phyloP scores from a whole-genome alignment of 2,888 invertebrate genomes.

The Malacosoma neustria region DNA sequence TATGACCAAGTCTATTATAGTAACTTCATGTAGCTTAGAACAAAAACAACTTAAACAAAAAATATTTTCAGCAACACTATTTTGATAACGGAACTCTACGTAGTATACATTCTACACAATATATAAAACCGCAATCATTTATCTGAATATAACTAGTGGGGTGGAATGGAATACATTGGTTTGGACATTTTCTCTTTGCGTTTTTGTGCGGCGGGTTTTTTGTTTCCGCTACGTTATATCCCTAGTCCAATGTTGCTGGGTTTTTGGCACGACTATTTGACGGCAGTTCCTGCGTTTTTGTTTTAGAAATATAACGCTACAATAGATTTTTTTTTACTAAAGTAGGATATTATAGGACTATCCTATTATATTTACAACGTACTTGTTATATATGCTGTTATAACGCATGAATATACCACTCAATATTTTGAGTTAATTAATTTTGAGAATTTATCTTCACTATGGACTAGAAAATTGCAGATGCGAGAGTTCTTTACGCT shows the following conservation, averaged over 20 bases:
- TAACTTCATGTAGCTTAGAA: no score
- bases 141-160: slow-evolving; percentile 66
- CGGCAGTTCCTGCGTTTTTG: background rate
- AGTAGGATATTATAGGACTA: no score
- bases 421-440: no score
- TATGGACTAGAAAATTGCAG: no score
- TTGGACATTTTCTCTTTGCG: slow-evolving; percentile 40
- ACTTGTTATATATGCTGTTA: no score
- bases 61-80: background rate
- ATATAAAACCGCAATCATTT: slow-evolving; percentile 47
- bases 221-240: slow-evolving; percentile 21
- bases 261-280: background rate
- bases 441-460: no score
- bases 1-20: no score
- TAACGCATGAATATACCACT: no score
- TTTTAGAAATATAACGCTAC: no score
- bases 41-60: background rate
- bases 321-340: no score
- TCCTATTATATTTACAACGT: no score
- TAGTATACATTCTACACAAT: slow-evolving; percentile 9
- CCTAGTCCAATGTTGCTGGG: slow-evolving; percentile 1
- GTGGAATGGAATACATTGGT: slow-evolving; percentile 53
- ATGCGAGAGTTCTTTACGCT: no score
- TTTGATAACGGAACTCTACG: slow-evolving; percentile 9
- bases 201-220: slow-evolving; percentile 22